Evolutionary conservation across 2,888 invertebrate genomes (phyloP), one percentile per base, ranked within the genome.

Genomic region (Subacronicta megacephala): DNA sequence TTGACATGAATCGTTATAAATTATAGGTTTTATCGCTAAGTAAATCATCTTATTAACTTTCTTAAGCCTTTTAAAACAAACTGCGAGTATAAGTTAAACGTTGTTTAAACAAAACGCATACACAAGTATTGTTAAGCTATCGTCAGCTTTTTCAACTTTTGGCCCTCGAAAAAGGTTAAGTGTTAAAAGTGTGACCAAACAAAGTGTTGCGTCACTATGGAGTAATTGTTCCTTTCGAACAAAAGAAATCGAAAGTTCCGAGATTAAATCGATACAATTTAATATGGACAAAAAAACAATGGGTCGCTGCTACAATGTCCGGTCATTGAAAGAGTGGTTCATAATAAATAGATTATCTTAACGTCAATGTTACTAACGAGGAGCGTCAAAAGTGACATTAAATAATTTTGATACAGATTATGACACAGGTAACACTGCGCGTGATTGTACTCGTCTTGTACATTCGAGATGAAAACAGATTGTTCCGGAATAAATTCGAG

Each of bases 311-410:
- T 57, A 70, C 47, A 51, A 42, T 54, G 13, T 47, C 68, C 57
- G 53, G 47, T 45, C 45, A 38, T 55, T 62, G 68, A 68, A 52
- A 49, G 53, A 59, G 49, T 15, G 51, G 51, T 63, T 52, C 38
- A 38, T 52, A 46, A 38, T 52, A 46, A 55, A 62, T 60, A 51
- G 55, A 58, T 60, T 46, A 57, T 46, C 41, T 23, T 31, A 23
- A 54, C 43, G 54, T 60, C 60, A 51, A 61, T 47, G 60, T 57
- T 20, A 62, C 75, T 83, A 82, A 81, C 80, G 77, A 76, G 83
- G 83, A 79, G 82, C 78, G 75, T 82, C 80, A 79, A 76, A 77
- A 80, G 75, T 81, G 80, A 78, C 78, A 75, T 80, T 77, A 75
- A 81, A 82, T 85, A 79, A 75, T 77, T 67, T 74, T 66, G 70